Conservation (phyloP, 2,888 invertebrate genomes). For the Pasiphila rectangulata region DNA sequence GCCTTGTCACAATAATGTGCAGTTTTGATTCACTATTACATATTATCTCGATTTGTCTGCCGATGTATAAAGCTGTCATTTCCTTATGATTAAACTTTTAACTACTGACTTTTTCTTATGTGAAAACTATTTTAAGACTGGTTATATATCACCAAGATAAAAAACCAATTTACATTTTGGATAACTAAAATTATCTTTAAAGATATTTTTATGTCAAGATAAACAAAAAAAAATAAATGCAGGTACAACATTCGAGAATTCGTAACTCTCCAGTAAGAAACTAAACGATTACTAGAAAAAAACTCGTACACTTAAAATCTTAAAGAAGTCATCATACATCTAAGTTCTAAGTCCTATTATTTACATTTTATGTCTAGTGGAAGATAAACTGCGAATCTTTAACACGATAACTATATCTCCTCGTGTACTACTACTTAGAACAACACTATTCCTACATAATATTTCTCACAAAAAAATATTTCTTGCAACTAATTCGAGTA, state of each 20-base stretch:
- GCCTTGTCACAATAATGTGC: conserved; percentile 76
- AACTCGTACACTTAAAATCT: conserved; percentile 58
- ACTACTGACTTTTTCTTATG: conserved; percentile 76
- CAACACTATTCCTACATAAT: conserved; percentile 71
- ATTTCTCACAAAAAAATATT: conserved; percentile 78
- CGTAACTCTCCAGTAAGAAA: conserved; percentile 76
- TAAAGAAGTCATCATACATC: conserved; percentile 60
- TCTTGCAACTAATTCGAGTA: conserved; percentile 80
- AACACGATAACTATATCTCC: conserved; percentile 72
- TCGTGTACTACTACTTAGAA: conserved; percentile 70
- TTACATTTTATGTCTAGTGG: conserved; percentile 75
- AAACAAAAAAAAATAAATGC: conserved; percentile 79
- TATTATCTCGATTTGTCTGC: conserved; percentile 61
- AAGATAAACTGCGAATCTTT: conserved; percentile 81
- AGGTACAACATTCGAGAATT: conserved; percentile 82
- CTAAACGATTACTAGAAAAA: conserved; percentile 74
- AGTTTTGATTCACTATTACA: conserved; percentile 46
- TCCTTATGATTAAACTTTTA: conserved; percentile 70
- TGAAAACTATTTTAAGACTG: conserved; percentile 63
- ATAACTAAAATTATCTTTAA: conserved; percentile 69
- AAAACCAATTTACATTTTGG: conserved; percentile 66
- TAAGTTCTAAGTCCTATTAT: conserved; percentile 70
- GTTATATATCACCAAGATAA: conserved; percentile 56
- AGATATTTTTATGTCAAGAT: conserved; percentile 74
- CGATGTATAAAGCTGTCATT: conserved; percentile 75